Percentiles rank a stretch among this genome's conserved stretches.
Conservation (phyloP, 2,113 vertebrate genomes). For the Gopherus evgoodei region DNA sequence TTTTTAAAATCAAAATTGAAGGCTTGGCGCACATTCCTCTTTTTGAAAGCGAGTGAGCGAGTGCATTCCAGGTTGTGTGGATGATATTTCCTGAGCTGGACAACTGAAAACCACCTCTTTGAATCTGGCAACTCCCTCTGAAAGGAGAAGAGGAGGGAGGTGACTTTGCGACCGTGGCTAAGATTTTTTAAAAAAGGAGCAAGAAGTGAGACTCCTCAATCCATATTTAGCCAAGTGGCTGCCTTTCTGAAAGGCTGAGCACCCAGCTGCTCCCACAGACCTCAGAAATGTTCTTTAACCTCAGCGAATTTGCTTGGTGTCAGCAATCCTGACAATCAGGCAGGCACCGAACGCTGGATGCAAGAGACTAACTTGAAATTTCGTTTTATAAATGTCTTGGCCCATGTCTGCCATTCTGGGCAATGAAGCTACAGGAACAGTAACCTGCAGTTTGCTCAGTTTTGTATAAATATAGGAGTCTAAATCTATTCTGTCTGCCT, state of each 20-base stretch:
- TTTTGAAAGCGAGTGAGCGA: not conserved
- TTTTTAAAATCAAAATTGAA: not conserved
- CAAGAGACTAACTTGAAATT: not conserved
- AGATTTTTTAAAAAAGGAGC: not conserved
- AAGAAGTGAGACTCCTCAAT: not conserved
- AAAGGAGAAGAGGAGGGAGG: constrained; percentile 4
- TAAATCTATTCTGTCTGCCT: not conserved
- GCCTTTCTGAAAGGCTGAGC: not conserved
- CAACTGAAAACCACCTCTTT: not conserved
- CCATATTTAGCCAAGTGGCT: not conserved
- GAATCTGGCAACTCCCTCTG: constrained; percentile 4
- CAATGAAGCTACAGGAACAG: not conserved
- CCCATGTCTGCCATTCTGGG: constrained; percentile 39
- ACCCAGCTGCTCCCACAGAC: not conserved
- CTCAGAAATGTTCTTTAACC: not conserved
- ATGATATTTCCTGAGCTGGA: constrained; percentile 15
- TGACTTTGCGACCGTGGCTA: not conserved
- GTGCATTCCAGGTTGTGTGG: not conserved
- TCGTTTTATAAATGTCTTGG: not conserved
- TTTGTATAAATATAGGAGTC: not conserved
- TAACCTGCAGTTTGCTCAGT: not conserved
- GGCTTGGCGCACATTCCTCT: not conserved
- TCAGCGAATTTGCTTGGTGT: not conserved
- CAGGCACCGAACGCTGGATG: not conserved
- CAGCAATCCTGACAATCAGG: not conserved